Percentiles rank a stretch among this genome's conserved stretches.
phyloP scores from a whole-genome alignment of 2,797 vertebrate genomes.

The Peromyscus nudipes region DNA sequence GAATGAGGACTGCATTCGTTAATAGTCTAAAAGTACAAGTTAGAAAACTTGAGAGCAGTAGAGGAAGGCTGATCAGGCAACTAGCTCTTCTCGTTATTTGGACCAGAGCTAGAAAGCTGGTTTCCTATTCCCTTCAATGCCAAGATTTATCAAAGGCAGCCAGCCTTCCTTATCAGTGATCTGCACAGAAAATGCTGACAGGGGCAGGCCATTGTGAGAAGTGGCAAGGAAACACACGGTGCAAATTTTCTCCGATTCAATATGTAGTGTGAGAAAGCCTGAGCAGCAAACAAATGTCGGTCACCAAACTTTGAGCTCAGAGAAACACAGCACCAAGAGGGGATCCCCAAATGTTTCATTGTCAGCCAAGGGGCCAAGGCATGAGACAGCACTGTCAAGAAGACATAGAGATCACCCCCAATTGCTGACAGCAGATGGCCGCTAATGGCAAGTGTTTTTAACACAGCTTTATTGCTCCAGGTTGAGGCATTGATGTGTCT shows the following conservation, averaged over 20 bases:
- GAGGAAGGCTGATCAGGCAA: conserved; percentile 74
- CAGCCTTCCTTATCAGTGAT: conserved; percentile 80
- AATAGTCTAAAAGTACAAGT: conserved; percentile 80
- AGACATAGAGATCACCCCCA: conserved; percentile 85
- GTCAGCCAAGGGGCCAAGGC: conserved; percentile 46
- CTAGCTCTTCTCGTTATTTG: conserved; percentile 66
- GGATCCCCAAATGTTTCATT: conserved; percentile 60
- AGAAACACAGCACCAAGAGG: not conserved
- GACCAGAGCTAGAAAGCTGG: conserved; percentile 70
- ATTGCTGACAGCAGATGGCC: conserved; percentile 85
- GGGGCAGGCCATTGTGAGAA: conserved; percentile 72
- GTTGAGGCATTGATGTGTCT: conserved; percentile 84
- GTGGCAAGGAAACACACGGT: conserved; percentile 72
- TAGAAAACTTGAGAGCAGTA: conserved; percentile 55
- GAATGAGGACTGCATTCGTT: conserved; percentile 83
- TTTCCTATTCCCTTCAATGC: conserved; percentile 84
- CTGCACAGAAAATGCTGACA: conserved; percentile 82
- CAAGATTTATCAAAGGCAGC: conserved; percentile 81
- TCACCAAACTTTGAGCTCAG: conserved; percentile 46
- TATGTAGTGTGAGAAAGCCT: conserved; percentile 57
- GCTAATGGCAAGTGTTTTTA: conserved; percentile 88
- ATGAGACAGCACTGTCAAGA: conserved; percentile 83
- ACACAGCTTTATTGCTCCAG: conserved; percentile 85
- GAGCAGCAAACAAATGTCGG: conserved; percentile 39
- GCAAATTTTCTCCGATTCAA: conserved; percentile 60